Conservation (phyloP, 1,140 invertebrate species). For the Onthophagus taurus region DNA sequence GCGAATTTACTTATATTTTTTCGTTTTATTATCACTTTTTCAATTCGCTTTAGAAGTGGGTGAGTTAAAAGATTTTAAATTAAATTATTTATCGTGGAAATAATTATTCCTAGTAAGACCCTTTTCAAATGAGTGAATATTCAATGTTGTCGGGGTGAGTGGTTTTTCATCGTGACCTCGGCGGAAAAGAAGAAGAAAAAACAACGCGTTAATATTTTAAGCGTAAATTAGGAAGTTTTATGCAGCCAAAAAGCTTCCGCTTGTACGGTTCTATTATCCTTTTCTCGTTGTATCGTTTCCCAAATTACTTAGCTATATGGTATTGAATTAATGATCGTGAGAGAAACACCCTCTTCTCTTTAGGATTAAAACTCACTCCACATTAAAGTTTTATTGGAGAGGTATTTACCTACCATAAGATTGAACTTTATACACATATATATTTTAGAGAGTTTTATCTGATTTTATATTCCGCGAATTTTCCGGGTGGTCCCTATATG, state of each 20-base stretch:
- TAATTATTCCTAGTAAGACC: no score
- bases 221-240: conserved; percentile 16
- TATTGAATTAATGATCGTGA: conserved; percentile 17
- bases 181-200: conserved; percentile 15
- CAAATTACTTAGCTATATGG: conserved; percentile 16
- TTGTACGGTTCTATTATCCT: neutral
- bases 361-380: conserved; percentile 14
- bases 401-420: no score
- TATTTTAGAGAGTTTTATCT: no score
- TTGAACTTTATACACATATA: no score
- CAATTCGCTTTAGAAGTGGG: no score
- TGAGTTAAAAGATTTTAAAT: no score
- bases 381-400: conserved; percentile 11
- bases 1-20: no score
- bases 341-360: no score
- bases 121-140: no score
- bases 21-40: no score
- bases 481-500: neutral
- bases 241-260: conserved; percentile 13
- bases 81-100: no score
- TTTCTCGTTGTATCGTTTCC: conserved; percentile 5
- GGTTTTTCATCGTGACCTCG: neutral
- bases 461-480: neutral
- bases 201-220: conserved; percentile 14
- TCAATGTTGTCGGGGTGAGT: conserved; percentile 9